phyloP scores from a whole-genome alignment of 1,140 invertebrate species.

The Polypedilum pembai region DNA sequence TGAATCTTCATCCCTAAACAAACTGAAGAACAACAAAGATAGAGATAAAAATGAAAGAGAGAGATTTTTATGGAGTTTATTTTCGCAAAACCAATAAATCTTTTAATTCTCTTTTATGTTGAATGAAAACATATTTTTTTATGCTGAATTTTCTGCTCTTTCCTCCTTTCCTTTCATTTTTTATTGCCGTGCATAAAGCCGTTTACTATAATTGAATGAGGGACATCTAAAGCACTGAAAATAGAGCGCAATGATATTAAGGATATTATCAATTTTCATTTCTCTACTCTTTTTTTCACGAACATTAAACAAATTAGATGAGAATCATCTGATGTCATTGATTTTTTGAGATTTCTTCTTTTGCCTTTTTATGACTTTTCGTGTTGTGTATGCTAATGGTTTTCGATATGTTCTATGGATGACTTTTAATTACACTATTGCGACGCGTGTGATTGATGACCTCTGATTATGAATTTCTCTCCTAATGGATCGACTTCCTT shows the following conservation, averaged over 20 bases:
- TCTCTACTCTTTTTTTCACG: not conserved
- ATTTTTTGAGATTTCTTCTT: constrained; percentile 6
- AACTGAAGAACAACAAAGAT: not conserved
- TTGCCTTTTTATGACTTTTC: too few species aligned
- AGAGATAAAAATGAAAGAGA: not conserved
- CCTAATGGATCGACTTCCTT: constrained; percentile 20
- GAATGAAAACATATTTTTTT: constrained; percentile 24
- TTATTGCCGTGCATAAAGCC: not conserved
- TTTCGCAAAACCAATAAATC: constrained; percentile 16
- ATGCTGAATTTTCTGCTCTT: constrained; percentile 9
- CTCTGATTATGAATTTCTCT: not conserved
- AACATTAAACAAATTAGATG: constrained; percentile 27
- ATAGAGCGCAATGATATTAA: not conserved
- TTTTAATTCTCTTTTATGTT: constrained; percentile 23
- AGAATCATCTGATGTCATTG: not conserved
- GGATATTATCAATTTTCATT: constrained; percentile 25
- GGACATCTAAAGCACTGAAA: not conserved
- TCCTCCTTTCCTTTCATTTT: constrained; percentile 3
- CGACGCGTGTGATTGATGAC: constrained; percentile 9
- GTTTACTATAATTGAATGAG: constrained; percentile 20
- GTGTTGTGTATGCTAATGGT: too few species aligned
- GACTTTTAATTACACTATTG: not conserved
- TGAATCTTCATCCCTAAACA: not conserved
- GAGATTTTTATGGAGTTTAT: not conserved
- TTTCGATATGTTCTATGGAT: too few species aligned